A percentile compares a stretch with the other conserved stretches of the same genome.
Evolutionary conservation across 2,888 invertebrate genomes (phyloP).

Genomic region (Plebejus melissa): DNA sequence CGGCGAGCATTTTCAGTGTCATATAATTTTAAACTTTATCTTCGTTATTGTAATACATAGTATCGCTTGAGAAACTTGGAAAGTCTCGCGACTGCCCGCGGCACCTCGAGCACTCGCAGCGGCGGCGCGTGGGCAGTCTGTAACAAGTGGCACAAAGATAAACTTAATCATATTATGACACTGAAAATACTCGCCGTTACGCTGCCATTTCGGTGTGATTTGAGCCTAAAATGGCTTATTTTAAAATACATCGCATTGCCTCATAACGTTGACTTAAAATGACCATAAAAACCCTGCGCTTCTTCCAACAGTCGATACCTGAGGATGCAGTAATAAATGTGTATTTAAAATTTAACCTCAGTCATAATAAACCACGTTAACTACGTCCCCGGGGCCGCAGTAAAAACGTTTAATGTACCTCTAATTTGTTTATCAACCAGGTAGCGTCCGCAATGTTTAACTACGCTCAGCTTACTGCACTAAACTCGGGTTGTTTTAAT

Average conservation of each 20-base stretch:
- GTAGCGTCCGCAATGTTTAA: constrained; percentile 6
- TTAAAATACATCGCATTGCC: not conserved
- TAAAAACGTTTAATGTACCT: constrained; percentile 19
- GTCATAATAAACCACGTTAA: constrained; percentile 3
- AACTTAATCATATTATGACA: too few species aligned
- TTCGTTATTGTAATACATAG: too few species aligned
- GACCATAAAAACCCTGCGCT: not conserved
- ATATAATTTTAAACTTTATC: too few species aligned
- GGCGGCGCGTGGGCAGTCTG: too few species aligned
- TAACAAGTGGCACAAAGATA: too few species aligned
- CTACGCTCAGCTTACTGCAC: not conserved
- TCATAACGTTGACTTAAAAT: not conserved
- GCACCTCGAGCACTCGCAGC: too few species aligned
- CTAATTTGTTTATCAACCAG: constrained; percentile 22
- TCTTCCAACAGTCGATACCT: not conserved
- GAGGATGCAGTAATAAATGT: not conserved
- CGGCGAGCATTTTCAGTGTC: too few species aligned
- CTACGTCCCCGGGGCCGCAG: constrained; percentile 15
- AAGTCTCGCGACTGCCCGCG: too few species aligned
- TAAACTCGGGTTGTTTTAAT: constrained; percentile 2
- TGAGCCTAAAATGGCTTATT: too few species aligned
- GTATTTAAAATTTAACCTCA: not conserved
- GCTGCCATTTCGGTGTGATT: too few species aligned
- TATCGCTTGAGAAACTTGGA: too few species aligned
- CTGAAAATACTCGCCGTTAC: too few species aligned